Evolutionary conservation across 2,113 vertebrate species (phyloP).

Genomic region (Myiagra hebetior): DNA sequence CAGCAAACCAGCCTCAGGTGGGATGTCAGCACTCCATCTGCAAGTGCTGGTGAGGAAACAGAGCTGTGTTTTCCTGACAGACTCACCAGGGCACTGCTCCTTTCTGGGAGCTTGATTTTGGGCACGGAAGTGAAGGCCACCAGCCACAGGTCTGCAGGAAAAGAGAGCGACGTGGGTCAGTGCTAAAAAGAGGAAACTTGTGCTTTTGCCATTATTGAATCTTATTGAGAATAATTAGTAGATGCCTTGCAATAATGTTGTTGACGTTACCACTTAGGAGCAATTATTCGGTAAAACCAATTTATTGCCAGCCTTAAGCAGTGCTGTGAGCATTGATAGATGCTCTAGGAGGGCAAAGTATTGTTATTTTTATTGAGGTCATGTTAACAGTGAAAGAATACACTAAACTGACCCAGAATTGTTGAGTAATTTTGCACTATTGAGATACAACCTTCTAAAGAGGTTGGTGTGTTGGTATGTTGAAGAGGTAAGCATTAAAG

Average conservation of each 20-base stretch:
- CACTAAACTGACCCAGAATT: background rate
- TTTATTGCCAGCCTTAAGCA: background rate
- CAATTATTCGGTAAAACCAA: background rate
- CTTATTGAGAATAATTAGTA: background rate
- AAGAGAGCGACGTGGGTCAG: accelerated
- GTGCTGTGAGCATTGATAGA: background rate
- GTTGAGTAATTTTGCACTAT: background rate
- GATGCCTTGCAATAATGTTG: background rate
- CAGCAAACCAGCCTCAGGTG: background rate
- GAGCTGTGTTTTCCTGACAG: background rate
- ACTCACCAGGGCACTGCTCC: background rate
- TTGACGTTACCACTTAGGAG: background rate
- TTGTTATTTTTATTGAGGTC: background rate
- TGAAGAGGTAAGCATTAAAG: background rate
- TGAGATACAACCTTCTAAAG: background rate
- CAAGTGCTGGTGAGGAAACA: background rate
- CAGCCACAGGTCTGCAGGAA: background rate
- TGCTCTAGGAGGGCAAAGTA: background rate
- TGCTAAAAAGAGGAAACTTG: background rate
- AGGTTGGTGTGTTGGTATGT: background rate
- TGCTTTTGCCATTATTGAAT: background rate
- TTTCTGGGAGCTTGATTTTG: background rate
- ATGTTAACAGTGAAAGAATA: background rate
- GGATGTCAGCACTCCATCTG: background rate
- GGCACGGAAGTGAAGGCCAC: background rate